phyloP scores from a whole-genome alignment of 1,140 invertebrate species.

The Sitobion miscanthi region DNA sequence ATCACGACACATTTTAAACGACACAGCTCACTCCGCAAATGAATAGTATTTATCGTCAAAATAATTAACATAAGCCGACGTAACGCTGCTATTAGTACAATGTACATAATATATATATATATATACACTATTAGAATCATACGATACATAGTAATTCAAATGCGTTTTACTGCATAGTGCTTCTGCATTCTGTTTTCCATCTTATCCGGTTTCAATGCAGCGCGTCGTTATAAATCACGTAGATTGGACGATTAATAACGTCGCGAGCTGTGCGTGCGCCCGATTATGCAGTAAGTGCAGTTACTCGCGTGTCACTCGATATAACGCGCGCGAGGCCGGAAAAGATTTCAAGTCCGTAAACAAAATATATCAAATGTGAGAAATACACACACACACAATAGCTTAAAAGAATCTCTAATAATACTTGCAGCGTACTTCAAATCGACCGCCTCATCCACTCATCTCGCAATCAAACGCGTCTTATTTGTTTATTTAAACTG shows the following conservation, averaged over 20 bases:
- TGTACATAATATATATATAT: neutral
- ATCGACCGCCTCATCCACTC: neutral
- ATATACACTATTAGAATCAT: neutral
- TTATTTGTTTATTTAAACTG: neutral
- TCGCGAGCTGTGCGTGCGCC: neutral
- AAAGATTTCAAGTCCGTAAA: neutral
- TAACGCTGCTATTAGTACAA: neutral
- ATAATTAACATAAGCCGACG: neutral
- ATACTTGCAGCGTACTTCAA: neutral
- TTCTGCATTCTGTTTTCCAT: slow-evolving; percentile 42
- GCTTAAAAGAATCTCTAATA: neutral
- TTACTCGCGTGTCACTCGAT: slow-evolving; percentile 3
- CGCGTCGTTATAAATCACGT: slow-evolving; percentile 39
- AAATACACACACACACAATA: neutral
- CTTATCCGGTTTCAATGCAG: neutral
- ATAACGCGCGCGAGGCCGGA: neutral
- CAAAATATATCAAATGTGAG: neutral
- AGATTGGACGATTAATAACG: slow-evolving; percentile 43
- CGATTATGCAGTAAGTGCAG: slow-evolving; percentile 19
- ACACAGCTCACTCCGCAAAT: neutral
- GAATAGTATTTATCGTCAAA: neutral
- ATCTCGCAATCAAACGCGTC: neutral
- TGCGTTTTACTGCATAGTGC: slow-evolving; percentile 4
- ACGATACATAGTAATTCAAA: neutral
- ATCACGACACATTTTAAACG: neutral